Base-by-base conservation (phyloP, 2,888 invertebrate genomes). In the Bombyx huttoni region DNA sequence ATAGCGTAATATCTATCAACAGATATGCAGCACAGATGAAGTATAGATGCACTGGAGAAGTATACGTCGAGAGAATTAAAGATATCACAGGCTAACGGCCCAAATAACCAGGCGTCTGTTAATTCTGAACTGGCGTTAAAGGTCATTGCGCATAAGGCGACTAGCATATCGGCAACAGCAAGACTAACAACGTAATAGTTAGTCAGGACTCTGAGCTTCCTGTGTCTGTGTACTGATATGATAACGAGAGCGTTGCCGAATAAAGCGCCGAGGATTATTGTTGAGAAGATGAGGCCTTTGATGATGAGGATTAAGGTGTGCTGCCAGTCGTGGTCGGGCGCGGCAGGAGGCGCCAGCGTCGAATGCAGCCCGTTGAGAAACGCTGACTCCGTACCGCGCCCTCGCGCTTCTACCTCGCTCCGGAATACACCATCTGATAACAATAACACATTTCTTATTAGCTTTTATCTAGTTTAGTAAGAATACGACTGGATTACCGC, bases 131-230 rank as follows among this genome's bases (percentile, higher is more conserved):
- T 95, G 40, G 96, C 96, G 81, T 96, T 96, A 79, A 96, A 96
- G 55, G 96, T 95, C 96, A 96, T 96, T 62, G 96, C 96, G 72
- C 96, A 95, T 53, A 96, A 82, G 0, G 97, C 97, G 49, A 98
- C 97, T 57, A 98, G 89, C 89, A 98, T 94, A 72, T 98, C 98
- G 46, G 98, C 98, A 67, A 97, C 94, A 1, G 98, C 98, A 55
- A 98, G 83, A 51, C 96, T 97, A 64, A 98, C 98, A 60, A 98
- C 96, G 90, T 98, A 98, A 80, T 96, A 97, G 82, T 98, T 98
- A 51, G 98, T 98, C 71, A 97, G 94, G 58, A 96, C 95, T 49
- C 96, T 90, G 1, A 96, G 89, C 65, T 94, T 93, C 48, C 95
- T 90, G 75, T 96, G 95, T 49, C 94, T 90, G 61, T 94, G 92